These are phyloP conservation scores for Caenorhabditis macrosperma DNA, from an alignment of 2,888 invertebrate genomes.

Conservation along the genomic window DNA sequence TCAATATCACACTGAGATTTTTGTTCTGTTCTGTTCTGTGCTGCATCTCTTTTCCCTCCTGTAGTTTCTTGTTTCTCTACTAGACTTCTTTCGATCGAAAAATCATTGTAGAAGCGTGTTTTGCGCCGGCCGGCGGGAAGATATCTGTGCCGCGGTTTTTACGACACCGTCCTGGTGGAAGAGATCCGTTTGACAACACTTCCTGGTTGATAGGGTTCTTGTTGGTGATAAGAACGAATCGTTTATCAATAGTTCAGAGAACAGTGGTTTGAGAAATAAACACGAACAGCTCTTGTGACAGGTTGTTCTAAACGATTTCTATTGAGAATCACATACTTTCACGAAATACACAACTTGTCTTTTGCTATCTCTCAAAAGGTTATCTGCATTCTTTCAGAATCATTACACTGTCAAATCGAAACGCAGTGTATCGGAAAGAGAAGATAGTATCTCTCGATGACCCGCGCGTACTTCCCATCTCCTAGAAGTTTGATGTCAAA, in stretches of 20 bases:
- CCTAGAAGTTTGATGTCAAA: slow-evolving; percentile 44
- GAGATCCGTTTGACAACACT: too few relatives aligned
- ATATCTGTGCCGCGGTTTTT: too few relatives aligned
- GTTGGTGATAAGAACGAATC: neutral
- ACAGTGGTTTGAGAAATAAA: too few relatives aligned
- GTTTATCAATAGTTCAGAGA: too few relatives aligned
- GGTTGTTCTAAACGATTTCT: too few relatives aligned
- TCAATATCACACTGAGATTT: slow-evolving; percentile 3
- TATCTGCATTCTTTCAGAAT: slow-evolving; percentile 20
- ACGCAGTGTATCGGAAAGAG: slow-evolving; percentile 1
- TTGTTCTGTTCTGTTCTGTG: neutral
- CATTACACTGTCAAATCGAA: slow-evolving; percentile 23
- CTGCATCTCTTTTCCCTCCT: neutral
- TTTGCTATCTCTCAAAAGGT: slow-evolving; percentile 32
- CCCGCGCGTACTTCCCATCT: slow-evolving; percentile 7
- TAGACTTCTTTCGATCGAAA: too few relatives aligned
- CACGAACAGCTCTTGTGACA: too few relatives aligned
- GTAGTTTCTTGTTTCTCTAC: too few relatives aligned
- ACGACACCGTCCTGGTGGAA: too few relatives aligned
- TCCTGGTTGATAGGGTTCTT: neutral
- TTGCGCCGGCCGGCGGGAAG: too few relatives aligned
- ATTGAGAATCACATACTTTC: too few relatives aligned
- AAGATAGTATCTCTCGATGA: slow-evolving; percentile 35
- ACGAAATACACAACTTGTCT: neutral
- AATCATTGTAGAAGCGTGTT: neutral